Percentiles rank a stretch among this genome's conserved stretches.
phyloP scores from a whole-genome alignment of 2,113 vertebrate genomes.

The Mola mola region DNA sequence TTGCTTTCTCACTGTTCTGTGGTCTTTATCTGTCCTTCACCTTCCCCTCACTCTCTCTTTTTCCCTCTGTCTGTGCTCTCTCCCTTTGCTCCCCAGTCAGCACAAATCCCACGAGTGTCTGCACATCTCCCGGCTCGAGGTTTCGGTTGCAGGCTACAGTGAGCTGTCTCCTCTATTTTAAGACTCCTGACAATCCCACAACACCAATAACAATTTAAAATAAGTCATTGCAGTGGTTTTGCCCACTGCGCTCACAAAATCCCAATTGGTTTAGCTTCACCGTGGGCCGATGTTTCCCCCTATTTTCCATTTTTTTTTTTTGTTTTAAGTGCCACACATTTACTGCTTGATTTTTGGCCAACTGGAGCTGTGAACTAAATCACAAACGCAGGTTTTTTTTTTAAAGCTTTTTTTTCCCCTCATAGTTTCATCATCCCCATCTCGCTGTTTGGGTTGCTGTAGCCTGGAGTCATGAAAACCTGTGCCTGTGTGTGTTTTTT shows the following conservation, averaged over 20 bases:
- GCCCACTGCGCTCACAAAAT: slow-evolving; percentile 24
- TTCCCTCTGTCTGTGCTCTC: slow-evolving; percentile 7
- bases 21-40: slow-evolving; percentile 23
- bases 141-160: slow-evolving; percentile 27
- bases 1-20: slow-evolving; percentile 3
- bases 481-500: too few species aligned
- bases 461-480: too few species aligned
- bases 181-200: slow-evolving; percentile 33
- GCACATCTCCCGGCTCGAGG: slow-evolving; percentile 11
- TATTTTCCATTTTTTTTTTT: slow-evolving; percentile 1
- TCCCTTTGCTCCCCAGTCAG: slow-evolving; percentile 26
- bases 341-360: slow-evolving; percentile 1
- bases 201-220: slow-evolving; percentile 45
- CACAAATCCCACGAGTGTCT: slow-evolving; percentile 39
- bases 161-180: slow-evolving; percentile 16
- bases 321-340: slow-evolving; percentile 23
- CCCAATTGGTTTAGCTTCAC: slow-evolving; percentile 38
- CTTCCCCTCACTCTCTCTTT: background rate
- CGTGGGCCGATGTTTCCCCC: background rate
- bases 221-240: background rate
- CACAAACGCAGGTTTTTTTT: slow-evolving; percentile 37
- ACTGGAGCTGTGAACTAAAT: too few species aligned
- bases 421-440: slow-evolving; percentile 47
- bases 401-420: slow-evolving; percentile 53
- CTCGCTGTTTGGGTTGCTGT: too few species aligned